Conservation (phyloP, 2,888 invertebrate genomes). For the Margaritifera margaritifera region DNA sequence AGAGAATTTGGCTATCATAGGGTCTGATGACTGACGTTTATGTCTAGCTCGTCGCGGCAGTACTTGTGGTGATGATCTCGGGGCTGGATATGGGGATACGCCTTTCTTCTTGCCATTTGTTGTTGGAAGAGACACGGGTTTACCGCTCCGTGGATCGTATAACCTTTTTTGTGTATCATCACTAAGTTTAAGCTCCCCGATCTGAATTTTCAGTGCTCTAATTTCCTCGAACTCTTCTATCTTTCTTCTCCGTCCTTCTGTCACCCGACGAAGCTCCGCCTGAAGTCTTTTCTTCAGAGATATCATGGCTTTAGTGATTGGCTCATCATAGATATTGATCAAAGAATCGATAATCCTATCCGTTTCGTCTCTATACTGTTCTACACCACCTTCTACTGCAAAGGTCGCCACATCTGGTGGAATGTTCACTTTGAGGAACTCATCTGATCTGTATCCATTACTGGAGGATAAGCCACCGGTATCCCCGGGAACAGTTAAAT, state of each 20-base stretch:
- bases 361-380: constrained; percentile 57
- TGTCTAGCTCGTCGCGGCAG: constrained; percentile 71
- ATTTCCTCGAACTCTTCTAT: constrained; percentile 74
- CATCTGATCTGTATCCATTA: constrained; percentile 34
- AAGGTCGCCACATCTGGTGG: constrained; percentile 36
- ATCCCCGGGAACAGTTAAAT: constrained; percentile 25
- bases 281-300: constrained; percentile 72
- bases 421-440: constrained; percentile 46
- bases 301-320: constrained; percentile 69
- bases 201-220: constrained; percentile 65
- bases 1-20: constrained; percentile 76
- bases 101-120: constrained; percentile 44
- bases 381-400: constrained; percentile 27
- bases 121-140: constrained; percentile 15
- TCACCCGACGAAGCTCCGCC: constrained; percentile 74
- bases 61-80: constrained; percentile 67
- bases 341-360: constrained; percentile 64
- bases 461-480: constrained; percentile 21
- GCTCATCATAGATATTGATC: constrained; percentile 67
- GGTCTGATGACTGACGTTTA: constrained; percentile 76
- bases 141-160: not conserved
- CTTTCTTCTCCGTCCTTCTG: constrained; percentile 70
- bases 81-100: constrained; percentile 38
- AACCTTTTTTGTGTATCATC: constrained; percentile 31
- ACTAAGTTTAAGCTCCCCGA: constrained; percentile 60